Conservation (phyloP, 2,113 vertebrate species). For the Triplophysa rosa region DNA sequence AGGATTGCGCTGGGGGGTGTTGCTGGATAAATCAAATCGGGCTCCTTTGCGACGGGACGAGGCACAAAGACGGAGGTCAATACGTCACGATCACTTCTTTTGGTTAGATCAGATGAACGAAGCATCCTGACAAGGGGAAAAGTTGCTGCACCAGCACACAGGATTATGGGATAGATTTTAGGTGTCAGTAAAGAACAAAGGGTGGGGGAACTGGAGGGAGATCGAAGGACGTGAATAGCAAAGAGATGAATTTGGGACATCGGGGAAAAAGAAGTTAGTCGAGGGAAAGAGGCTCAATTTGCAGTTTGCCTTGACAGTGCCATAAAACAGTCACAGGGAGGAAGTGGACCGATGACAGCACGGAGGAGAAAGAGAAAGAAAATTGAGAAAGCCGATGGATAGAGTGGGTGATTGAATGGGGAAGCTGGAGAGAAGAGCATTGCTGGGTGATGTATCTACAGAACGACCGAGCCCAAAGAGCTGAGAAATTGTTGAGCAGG, state of each 20-base stretch:
- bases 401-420: slow-evolving; percentile 28
- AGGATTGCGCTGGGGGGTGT: slow-evolving; percentile 14
- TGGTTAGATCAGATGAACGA: slow-evolving; percentile 19
- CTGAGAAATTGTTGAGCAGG: slow-evolving; percentile 22
- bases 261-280: background rate
- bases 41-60: slow-evolving; percentile 3
- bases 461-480: slow-evolving; percentile 1
- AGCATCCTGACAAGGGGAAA: slow-evolving; percentile 34
- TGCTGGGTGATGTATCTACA: slow-evolving; percentile 12
- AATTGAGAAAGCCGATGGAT: slow-evolving; percentile 35
- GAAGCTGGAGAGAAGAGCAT: background rate
- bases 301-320: slow-evolving; percentile 37
- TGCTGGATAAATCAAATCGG: background rate
- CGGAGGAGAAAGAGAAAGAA: slow-evolving; percentile 16
- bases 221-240: slow-evolving; percentile 45
- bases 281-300: slow-evolving; percentile 30
- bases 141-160: slow-evolving; percentile 36
- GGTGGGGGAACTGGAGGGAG: slow-evolving; percentile 34
- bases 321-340: slow-evolving; percentile 39
- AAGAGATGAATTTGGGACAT: slow-evolving; percentile 1
- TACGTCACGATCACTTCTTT: slow-evolving; percentile 25
- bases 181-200: slow-evolving; percentile 50
- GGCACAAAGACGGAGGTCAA: slow-evolving; percentile 10
- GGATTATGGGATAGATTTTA: slow-evolving; percentile 37
- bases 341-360: slow-evolving; percentile 20